Percentiles rank a stretch among this genome's conserved stretches.
phyloP scores from a whole-genome alignment of 2,113 vertebrate genomes.

The Arizona elegans region DNA sequence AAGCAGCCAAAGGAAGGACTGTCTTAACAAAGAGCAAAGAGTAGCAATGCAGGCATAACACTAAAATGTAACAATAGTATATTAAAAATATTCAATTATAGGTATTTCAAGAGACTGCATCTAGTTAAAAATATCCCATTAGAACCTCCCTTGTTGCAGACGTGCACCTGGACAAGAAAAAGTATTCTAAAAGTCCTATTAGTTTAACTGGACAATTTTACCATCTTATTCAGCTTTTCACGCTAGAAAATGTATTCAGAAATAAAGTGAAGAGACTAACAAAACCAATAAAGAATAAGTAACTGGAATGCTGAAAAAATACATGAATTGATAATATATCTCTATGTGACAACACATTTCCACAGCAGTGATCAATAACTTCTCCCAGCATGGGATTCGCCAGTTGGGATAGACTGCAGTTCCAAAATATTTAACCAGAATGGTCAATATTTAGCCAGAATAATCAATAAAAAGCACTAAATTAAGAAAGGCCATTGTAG shows the following conservation, averaged over 20 bases:
- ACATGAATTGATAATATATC: neutral
- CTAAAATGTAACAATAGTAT: conserved; percentile 27
- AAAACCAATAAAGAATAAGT: neutral
- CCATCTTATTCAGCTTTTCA: neutral
- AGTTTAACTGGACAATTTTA: neutral
- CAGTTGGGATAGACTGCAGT: neutral
- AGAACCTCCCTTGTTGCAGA: neutral
- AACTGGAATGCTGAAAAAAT: neutral
- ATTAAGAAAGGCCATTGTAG: neutral
- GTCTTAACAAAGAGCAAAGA: conserved; percentile 46
- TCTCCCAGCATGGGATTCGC: neutral
- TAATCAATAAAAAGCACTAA: neutral
- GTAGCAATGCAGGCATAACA: conserved; percentile 31
- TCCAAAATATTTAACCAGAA: neutral
- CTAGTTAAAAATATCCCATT: conserved; percentile 7
- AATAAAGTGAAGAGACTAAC: neutral
- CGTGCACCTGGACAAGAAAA: accelerated
- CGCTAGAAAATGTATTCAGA: neutral
- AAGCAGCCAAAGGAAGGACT: conserved; percentile 27
- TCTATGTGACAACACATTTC: neutral
- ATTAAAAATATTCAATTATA: conserved; percentile 2
- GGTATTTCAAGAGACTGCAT: conserved; percentile 37
- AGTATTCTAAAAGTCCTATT: neutral
- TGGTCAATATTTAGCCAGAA: neutral
- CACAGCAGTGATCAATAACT: neutral